phyloP scores from a whole-genome alignment of 2,888 invertebrate genomes.

The Noctua comes region DNA sequence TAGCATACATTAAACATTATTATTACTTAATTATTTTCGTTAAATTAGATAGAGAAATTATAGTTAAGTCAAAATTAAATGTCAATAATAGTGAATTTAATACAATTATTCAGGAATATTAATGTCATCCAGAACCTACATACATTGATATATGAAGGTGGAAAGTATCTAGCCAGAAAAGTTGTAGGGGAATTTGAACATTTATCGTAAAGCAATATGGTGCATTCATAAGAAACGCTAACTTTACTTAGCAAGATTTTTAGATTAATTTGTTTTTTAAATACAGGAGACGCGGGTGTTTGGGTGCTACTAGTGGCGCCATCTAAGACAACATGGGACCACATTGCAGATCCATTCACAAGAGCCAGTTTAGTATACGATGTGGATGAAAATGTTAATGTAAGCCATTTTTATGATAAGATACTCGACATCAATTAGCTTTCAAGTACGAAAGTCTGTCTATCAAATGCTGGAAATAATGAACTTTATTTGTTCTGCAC shows the following conservation, averaged over 20 bases:
- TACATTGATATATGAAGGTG: conserved; percentile 80
- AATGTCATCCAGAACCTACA: too few species aligned
- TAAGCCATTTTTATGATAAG: conserved; percentile 66
- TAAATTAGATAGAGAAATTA: too few species aligned
- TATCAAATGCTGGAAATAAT: background rate
- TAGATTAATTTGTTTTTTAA: background rate
- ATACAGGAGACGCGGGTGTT: conserved; percentile 63
- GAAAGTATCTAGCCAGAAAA: background rate
- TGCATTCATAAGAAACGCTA: background rate
- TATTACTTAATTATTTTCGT: too few species aligned
- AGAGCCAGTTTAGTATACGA: conserved; percentile 75
- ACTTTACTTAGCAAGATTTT: background rate
- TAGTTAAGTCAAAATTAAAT: too few species aligned
- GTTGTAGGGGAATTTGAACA: background rate
- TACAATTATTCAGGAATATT: too few species aligned
- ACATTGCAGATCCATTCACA: conserved; percentile 78
- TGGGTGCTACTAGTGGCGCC: conserved; percentile 84
- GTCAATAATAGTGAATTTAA: too few species aligned
- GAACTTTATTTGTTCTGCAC: background rate
- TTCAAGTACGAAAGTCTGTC: background rate
- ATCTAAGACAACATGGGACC: conserved; percentile 75
- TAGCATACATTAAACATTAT: too few species aligned
- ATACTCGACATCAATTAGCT: background rate
- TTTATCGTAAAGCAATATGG: background rate
- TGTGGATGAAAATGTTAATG: conserved; percentile 73